Percentiles rank a stretch among this genome's conserved stretches.
Evolutionary conservation across 2,113 vertebrate genomes (phyloP).

Genomic region (Pseudonaja textilis): DNA sequence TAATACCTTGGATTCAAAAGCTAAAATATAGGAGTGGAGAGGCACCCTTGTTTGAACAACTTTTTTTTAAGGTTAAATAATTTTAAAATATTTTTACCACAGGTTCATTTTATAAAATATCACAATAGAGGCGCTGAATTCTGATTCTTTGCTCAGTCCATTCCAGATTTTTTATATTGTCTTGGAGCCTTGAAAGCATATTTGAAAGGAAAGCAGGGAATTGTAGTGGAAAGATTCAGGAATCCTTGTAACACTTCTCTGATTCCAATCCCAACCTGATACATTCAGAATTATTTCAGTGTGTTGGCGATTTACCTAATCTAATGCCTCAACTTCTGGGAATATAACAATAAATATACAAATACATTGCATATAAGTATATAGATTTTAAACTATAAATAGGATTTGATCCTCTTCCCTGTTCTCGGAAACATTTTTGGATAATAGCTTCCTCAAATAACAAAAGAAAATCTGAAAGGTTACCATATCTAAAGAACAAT

Average conservation of each 20-base stretch:
- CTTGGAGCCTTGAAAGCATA: neutral
- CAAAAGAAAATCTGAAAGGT: neutral
- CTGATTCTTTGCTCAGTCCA: neutral
- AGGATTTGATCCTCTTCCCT: neutral
- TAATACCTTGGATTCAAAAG: neutral
- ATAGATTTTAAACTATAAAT: neutral
- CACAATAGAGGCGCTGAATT: neutral
- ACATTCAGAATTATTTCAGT: neutral
- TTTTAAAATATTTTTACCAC: neutral
- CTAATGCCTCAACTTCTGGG: neutral
- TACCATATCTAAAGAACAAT: neutral
- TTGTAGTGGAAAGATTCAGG: neutral
- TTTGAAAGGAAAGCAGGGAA: neutral
- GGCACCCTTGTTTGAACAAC: neutral
- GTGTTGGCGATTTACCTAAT: neutral
- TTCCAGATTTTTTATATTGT: neutral
- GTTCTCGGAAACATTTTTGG: neutral
- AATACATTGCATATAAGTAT: neutral
- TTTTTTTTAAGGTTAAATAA: neutral
- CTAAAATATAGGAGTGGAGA: neutral
- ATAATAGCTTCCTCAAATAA: neutral
- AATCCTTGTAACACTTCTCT: neutral
- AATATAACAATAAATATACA: neutral
- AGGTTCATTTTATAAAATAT: neutral
- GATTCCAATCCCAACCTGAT: neutral